These are phyloP conservation scores for Ceratosolen solmsi DNA, from an alignment of 1,140 invertebrate species.

Conservation along the genomic window DNA sequence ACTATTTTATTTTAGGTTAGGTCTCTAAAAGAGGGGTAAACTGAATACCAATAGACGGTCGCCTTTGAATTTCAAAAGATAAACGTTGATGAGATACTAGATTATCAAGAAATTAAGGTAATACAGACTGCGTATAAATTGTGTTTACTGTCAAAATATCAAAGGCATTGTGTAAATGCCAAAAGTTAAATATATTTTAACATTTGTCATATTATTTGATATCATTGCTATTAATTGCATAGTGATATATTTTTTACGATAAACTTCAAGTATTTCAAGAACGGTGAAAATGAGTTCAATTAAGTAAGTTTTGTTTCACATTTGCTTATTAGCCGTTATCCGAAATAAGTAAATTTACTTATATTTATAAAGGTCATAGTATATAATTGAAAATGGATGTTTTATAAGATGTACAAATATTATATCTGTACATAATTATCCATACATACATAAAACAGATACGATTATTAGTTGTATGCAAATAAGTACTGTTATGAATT, in stretches of 20 bases:
- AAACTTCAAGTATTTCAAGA: neutral
- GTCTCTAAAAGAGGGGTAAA: neutral
- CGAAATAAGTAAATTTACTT: neutral
- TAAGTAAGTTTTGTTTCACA: slow-evolving; percentile 14
- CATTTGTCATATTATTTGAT: neutral
- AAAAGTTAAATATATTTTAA: neutral
- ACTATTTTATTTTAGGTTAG: neutral
- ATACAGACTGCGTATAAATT: neutral
- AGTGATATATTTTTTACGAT: neutral
- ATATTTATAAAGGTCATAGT: slow-evolving; percentile 8
- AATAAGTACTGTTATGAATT: too few relatives aligned
- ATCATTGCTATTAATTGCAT: neutral
- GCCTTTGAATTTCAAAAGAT: slow-evolving; percentile 39
- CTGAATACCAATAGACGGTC: slow-evolving; percentile 12
- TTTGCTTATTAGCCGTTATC: neutral
- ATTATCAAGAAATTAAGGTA: neutral
- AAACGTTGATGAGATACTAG: slow-evolving; percentile 29
- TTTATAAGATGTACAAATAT: too few relatives aligned
- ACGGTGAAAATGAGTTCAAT: slow-evolving; percentile 19
- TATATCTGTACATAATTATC: too few relatives aligned
- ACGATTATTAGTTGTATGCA: too few relatives aligned
- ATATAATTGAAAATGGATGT: too few relatives aligned
- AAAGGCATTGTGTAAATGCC: neutral
- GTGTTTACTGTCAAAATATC: neutral
- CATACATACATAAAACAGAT: too few relatives aligned